Conservation (phyloP, 2,888 invertebrate species). For the Mactromeris polynyma region DNA sequence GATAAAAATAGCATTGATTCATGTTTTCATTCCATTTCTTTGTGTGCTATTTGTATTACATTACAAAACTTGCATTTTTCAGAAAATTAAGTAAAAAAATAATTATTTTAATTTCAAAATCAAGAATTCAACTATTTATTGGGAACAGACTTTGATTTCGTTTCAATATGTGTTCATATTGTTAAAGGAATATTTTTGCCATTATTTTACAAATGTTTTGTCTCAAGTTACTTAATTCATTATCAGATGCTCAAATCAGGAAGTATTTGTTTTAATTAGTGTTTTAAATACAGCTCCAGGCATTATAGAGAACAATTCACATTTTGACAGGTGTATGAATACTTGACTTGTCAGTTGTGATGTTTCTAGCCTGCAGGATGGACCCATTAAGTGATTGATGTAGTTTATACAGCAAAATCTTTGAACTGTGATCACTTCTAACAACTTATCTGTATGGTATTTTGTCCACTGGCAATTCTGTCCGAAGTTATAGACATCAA, state of each 20-base stretch:
- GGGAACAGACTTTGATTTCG: neutral
- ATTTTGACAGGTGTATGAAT: neutral
- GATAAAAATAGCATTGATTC: slow-evolving; percentile 14
- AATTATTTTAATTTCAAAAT: no score
- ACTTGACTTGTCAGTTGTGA: neutral
- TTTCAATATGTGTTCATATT: neutral
- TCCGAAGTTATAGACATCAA: neutral
- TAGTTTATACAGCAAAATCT: neutral
- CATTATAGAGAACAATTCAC: neutral
- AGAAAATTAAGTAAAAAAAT: neutral
- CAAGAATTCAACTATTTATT: neutral
- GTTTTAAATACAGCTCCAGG: neutral
- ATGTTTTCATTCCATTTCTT: slow-evolving; percentile 25
- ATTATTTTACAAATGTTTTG: neutral
- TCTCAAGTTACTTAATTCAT: neutral
- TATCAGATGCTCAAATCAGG: neutral
- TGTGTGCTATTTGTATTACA: slow-evolving; percentile 20
- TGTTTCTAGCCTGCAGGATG: neutral
- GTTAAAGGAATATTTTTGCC: neutral
- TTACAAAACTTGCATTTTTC: slow-evolving; percentile 5
- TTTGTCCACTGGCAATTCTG: neutral
- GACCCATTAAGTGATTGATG: neutral
- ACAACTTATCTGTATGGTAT: neutral
- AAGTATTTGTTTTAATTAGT: neutral
- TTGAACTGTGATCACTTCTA: neutral